A percentile compares a stretch with the other conserved stretches of the same genome.
Evolutionary conservation across 2,888 invertebrate genomes (phyloP).

Genomic region (Dorcus parallelipipedus): DNA sequence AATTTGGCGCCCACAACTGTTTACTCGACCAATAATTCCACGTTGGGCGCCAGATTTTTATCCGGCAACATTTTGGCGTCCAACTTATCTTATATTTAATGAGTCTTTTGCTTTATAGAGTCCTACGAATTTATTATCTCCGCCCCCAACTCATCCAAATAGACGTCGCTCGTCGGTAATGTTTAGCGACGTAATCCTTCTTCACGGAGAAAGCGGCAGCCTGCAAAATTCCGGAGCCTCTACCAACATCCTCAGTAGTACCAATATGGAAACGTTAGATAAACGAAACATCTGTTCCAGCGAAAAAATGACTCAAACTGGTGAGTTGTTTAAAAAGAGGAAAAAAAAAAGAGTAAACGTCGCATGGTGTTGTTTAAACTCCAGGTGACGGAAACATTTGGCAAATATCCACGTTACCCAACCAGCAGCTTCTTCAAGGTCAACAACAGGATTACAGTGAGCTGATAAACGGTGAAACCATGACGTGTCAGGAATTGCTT

Average conservation of each 20-base stretch:
- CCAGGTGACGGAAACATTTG: conserved; percentile 67
- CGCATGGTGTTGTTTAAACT: not conserved
- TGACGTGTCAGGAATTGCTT: conserved; percentile 86
- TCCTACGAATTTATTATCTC: conserved; percentile 69
- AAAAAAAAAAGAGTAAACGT: not conserved
- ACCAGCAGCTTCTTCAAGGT: conserved; percentile 27
- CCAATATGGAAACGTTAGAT: conserved; percentile 41
- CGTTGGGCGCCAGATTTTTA: too few species aligned
- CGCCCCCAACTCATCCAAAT: conserved; percentile 67
- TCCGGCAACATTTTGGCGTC: too few species aligned
- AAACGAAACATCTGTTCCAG: conserved; percentile 71
- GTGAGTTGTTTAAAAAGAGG: conserved; percentile 41
- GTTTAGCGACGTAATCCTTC: conserved; percentile 82
- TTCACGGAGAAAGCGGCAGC: conserved; percentile 57
- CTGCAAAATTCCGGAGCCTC: conserved; percentile 35
- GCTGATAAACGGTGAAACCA: conserved; percentile 60
- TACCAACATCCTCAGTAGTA: conserved; percentile 34
- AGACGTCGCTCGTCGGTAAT: conserved; percentile 80
- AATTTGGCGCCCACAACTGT: too few species aligned
- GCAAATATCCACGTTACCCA: conserved; percentile 51
- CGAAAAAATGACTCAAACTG: conserved; percentile 87
- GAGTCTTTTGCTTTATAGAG: conserved; percentile 47
- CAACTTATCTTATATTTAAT: not conserved
- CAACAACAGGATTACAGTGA: conserved; percentile 56
- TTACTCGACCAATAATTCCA: too few species aligned